A percentile compares a stretch with the other conserved stretches of the same genome.
Evolutionary conservation across 2,888 invertebrate species (phyloP).

Genomic region (Emmelina monodactyla): DNA sequence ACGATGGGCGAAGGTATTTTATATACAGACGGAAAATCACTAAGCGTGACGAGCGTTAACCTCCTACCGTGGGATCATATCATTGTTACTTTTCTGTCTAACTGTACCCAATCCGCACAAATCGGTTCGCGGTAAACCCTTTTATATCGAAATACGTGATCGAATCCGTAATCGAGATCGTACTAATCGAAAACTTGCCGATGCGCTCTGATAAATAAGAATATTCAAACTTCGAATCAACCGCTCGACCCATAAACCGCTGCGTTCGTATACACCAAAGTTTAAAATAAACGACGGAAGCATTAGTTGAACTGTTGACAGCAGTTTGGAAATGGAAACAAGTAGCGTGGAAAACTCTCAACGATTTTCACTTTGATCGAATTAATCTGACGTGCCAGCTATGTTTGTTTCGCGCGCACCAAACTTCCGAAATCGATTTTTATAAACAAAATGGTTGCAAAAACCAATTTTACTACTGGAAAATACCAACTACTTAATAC

Average conservation of each 20-base stretch:
- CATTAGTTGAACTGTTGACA: slow-evolving; percentile 58
- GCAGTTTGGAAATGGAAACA: slow-evolving; percentile 48
- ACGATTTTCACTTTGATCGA: slow-evolving; percentile 56
- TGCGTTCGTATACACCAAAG: slow-evolving; percentile 44
- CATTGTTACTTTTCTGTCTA: slow-evolving; percentile 45
- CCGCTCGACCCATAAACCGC: slow-evolving; percentile 32
- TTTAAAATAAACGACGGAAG: slow-evolving; percentile 59
- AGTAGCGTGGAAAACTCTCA: slow-evolving; percentile 47
- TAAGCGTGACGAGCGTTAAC: slow-evolving; percentile 42
- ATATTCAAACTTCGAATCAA: slow-evolving; percentile 11
- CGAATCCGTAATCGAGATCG: slow-evolving; percentile 9
- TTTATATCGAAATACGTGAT: slow-evolving; percentile 17
- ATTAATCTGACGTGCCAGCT: slow-evolving; percentile 53
- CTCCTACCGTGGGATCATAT: slow-evolving; percentile 45
- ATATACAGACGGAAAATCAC: slow-evolving; percentile 28
- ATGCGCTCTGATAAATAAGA: slow-evolving; percentile 14
- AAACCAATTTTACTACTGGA: too few species aligned
- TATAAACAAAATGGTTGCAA: too few species aligned
- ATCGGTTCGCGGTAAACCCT: slow-evolving; percentile 32
- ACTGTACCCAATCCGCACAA: slow-evolving; percentile 38
- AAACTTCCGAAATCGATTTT: too few species aligned
- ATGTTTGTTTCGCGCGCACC: too few species aligned
- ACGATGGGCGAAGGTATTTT: slow-evolving; percentile 24
- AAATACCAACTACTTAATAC: too few species aligned
- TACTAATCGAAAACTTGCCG: slow-evolving; percentile 4